Evolutionary conservation across 2,888 invertebrate species (phyloP).

Genomic region (Diabrotica balteata): DNA sequence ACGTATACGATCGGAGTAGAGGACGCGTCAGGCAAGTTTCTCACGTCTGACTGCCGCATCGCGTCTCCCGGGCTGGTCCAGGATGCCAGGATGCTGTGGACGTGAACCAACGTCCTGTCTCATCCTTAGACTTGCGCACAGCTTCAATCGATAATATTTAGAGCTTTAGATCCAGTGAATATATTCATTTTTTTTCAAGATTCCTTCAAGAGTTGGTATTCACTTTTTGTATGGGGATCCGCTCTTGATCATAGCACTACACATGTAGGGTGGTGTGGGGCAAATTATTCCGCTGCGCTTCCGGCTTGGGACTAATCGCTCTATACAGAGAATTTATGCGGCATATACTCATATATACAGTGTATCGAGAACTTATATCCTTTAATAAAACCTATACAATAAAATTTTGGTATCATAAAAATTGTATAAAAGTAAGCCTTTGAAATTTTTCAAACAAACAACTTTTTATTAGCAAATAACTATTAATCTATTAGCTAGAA

Average conservation of each 20-base stretch:
- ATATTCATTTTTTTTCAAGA: conserved; percentile 28
- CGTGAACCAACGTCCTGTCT: conserved; percentile 52
- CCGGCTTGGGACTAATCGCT: neutral
- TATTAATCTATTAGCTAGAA: too few species aligned
- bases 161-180: conserved; percentile 35
- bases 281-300: neutral
- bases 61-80: conserved; percentile 57
- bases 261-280: conserved; percentile 23
- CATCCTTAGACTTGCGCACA: conserved; percentile 52
- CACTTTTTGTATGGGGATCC: conserved; percentile 27
- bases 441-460: too few species aligned
- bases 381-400: too few species aligned
- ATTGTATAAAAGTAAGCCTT: too few species aligned
- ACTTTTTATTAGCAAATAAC: too few species aligned
- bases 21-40: neutral
- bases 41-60: conserved; percentile 55
- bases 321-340: too few species aligned
- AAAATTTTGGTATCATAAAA: too few species aligned
- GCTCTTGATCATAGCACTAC: conserved; percentile 22
- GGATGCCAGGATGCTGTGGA: conserved; percentile 54
- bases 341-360: too few species aligned
- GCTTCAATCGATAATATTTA: conserved; percentile 56
- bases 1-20: neutral
- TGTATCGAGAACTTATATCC: too few species aligned
- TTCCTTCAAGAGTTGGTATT: conserved; percentile 29